Conservation (phyloP, 2,888 invertebrate species). For the Heteromyza rotundicornis region DNA sequence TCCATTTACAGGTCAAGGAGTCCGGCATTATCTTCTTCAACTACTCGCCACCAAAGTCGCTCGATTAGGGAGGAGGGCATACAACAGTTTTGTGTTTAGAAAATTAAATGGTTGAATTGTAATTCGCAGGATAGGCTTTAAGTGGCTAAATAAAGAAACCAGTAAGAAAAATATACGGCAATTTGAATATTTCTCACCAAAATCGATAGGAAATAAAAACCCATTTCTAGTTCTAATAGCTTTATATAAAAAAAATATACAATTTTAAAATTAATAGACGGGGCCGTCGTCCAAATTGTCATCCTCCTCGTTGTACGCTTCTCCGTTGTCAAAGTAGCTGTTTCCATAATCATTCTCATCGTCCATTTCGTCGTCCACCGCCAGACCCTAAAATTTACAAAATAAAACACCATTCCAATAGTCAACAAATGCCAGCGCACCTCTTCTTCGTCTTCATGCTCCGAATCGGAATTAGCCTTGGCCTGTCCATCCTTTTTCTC, state of each 20-base stretch:
- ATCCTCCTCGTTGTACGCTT: constrained; percentile 85
- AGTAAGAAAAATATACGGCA: constrained; percentile 3
- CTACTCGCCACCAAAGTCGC: constrained; percentile 68
- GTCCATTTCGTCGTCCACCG: constrained; percentile 80
- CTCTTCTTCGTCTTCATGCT: constrained; percentile 49
- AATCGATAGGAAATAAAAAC: too few species aligned
- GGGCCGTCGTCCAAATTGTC: constrained; percentile 86
- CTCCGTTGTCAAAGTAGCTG: constrained; percentile 88
- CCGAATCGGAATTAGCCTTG: constrained; percentile 68
- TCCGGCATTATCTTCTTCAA: constrained; percentile 71
- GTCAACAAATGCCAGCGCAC: not conserved
- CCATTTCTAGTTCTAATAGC: too few species aligned
- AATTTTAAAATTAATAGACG: constrained; percentile 69
- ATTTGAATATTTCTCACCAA: too few species aligned
- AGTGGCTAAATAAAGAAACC: constrained; percentile 43
- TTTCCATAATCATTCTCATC: constrained; percentile 88
- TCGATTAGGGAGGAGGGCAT: too few species aligned
- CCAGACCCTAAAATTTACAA: constrained; percentile 39
- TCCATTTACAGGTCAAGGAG: constrained; percentile 66
- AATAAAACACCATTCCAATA: not conserved
- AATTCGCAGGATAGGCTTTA: constrained; percentile 36
- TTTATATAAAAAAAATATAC: too few species aligned
- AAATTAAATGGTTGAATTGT: constrained; percentile 23
- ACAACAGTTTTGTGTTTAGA: constrained; percentile 30
- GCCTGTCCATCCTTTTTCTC: constrained; percentile 68